Evolutionary conservation across 2,113 vertebrate genomes (phyloP).

Genomic region (Craseonycteris thonglongyai): DNA sequence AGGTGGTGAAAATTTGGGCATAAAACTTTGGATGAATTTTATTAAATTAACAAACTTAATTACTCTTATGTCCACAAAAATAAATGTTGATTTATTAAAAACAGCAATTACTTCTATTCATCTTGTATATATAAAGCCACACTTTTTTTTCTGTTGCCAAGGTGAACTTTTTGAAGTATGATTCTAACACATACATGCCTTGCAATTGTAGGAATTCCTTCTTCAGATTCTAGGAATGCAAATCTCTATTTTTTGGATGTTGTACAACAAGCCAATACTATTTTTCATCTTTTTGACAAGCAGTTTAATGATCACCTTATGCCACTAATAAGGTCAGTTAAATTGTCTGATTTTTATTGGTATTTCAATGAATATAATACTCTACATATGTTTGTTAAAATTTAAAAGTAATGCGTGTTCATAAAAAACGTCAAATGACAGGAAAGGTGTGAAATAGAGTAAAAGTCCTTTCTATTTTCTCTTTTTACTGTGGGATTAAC

Average conservation of each 20-base stretch:
- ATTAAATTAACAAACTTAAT: background rate
- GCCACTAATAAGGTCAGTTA: slow-evolving; percentile 96
- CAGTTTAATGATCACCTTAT: slow-evolving; percentile 99
- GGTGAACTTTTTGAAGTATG: slow-evolving; percentile 39
- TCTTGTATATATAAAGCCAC: background rate
- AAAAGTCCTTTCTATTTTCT: background rate
- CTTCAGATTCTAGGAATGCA: slow-evolving; percentile 94
- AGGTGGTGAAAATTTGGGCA: background rate
- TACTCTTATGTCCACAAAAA: background rate
- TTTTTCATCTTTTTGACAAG: slow-evolving; percentile 99
- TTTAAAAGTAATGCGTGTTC: slow-evolving; percentile 10
- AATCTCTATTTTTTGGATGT: slow-evolving; percentile 99
- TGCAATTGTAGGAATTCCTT: slow-evolving; percentile 90
- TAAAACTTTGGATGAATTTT: slow-evolving; percentile 11
- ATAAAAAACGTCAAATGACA: slow-evolving; percentile 10
- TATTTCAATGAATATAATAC: background rate
- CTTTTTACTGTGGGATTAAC: slow-evolving; percentile 9
- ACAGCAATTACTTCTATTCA: background rate
- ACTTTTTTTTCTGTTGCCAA: slow-evolving; percentile 38
- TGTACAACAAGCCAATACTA: slow-evolving; percentile 98
- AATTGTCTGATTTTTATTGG: slow-evolving; percentile 24
- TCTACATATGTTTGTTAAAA: background rate
- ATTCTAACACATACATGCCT: slow-evolving; percentile 31
- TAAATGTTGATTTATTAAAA: slow-evolving; percentile 11
- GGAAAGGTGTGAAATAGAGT: background rate